Conservation (phyloP, 1,140 invertebrate species). For the Panulirus ornatus region DNA sequence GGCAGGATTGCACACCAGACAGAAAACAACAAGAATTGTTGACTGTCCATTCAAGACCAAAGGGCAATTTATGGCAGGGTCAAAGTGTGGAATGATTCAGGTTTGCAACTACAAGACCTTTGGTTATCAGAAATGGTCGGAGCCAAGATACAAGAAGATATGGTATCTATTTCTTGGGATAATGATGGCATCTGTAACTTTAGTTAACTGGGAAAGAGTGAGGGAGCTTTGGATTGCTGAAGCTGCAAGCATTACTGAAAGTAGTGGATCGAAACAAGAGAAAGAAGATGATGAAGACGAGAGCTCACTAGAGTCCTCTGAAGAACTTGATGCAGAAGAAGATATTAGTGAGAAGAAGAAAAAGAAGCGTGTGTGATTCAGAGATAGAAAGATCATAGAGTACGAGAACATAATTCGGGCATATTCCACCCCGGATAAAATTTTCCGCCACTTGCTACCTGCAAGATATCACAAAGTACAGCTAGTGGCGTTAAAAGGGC, state of each 20-base stretch:
- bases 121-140: conserved; percentile 79
- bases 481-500: conserved; percentile 85
- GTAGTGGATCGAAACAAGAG: conserved; percentile 76
- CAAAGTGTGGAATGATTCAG: conserved; percentile 16
- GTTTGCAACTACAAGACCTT: conserved; percentile 80
- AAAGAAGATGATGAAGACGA: conserved; percentile 1
- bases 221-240: conserved; percentile 75
- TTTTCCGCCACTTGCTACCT: conserved; percentile 99
- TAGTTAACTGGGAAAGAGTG: conserved; percentile 78
- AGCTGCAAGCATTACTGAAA: conserved; percentile 73
- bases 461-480: conserved; percentile 90
- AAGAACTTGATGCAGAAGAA: conserved; percentile 81
- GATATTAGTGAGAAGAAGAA: conserved; percentile 83
- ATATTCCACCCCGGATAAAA: conserved; percentile 99
- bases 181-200: conserved; percentile 76
- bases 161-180: conserved; percentile 78
- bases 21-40: not conserved
- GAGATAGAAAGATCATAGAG: conserved; percentile 98
- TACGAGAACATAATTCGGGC: conserved; percentile 99
- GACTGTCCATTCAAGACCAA: not conserved
- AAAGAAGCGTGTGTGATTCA: conserved; percentile 93
- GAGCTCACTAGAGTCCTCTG: conserved; percentile 35
- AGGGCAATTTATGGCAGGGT: not conserved
- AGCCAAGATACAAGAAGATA: conserved; percentile 77
- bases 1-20: not conserved